A percentile compares a stretch with the other conserved stretches of the same genome.
phyloP scores from a whole-genome alignment of 2,113 vertebrate genomes.

The Isurus oxyrinchus region DNA sequence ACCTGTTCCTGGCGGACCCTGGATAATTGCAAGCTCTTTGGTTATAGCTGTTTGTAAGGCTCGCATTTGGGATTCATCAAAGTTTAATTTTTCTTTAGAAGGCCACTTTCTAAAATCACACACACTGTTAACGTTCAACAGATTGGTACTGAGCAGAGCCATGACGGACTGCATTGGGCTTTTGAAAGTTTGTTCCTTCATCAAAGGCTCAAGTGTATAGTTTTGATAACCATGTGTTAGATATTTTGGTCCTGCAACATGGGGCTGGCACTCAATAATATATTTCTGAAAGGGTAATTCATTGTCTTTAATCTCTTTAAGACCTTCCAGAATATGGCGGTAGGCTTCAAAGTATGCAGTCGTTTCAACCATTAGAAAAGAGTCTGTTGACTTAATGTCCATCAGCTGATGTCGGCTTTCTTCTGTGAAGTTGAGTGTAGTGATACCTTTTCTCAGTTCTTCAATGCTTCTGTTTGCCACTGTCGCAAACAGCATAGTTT shows the following conservation, averaged over 20 bases:
- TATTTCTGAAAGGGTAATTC: conserved; percentile 46
- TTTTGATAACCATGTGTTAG: neutral
- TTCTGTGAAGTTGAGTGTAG: conserved; percentile 40
- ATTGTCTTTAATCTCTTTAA: conserved; percentile 42
- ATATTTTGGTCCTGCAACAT: conserved; percentile 42
- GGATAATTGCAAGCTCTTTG: conserved; percentile 46
- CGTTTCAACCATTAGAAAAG: conserved; percentile 48
- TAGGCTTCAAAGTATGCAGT: conserved; percentile 50
- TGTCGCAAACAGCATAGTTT: conserved; percentile 47
- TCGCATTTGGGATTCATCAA: conserved; percentile 44
- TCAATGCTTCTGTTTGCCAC: conserved; percentile 40
- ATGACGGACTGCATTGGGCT: neutral
- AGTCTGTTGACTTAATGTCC: conserved; percentile 23
- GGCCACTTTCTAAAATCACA: neutral
- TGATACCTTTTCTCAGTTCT: conserved; percentile 37
- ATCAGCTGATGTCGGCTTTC: conserved; percentile 36
- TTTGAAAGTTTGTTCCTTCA: neutral
- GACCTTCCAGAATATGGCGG: conserved; percentile 46
- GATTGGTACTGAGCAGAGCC: no score
- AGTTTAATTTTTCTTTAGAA: neutral
- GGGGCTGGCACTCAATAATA: conserved; percentile 41
- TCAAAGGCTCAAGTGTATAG: conserved; percentile 38
- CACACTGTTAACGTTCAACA: neutral
- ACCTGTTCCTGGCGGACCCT: conserved; percentile 51
- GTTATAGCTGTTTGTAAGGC: conserved; percentile 45